Evolutionary conservation across 2,113 vertebrate species (phyloP), one percentile per base, ranked within the genome.

Genomic region (Haemorhous mexicanus): DNA sequence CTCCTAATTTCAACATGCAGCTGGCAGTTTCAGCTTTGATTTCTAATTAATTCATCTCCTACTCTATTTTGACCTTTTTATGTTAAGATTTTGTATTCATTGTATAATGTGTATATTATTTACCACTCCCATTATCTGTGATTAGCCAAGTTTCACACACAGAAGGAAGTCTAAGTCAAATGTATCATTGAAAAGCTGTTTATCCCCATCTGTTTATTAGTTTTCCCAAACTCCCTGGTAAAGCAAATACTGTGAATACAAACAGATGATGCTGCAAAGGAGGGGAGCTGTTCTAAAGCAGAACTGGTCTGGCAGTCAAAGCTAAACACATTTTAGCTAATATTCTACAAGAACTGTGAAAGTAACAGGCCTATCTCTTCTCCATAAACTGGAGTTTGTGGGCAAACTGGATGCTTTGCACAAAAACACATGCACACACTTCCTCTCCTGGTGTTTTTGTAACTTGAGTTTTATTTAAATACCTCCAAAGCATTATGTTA

Each of bases 401-500:
- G 68, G 17, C 2, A 80, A 67, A 63, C 21, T 21, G 58, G 26
- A 37, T 73, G 43, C 61, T 87, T 94, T 70, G 37, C 55, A 74
- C 24, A 76, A 93, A 67, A 88, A 84, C 46, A 85, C 50, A 88
- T 11, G 5, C 22, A 86, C 5, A 4, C 2, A 0, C 17, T 87
- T 84, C 43, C 30, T 84, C 81, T 81, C 41, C 50, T 37, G 14
- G 7, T 37, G 35, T 66, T 84, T 87, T 92, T 41, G 23, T 72
- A 70, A 66, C 28, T 66, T 87, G 26, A 50, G 37, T 97, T 98
- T 97, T 97, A 97, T 98, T 97, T 82, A 97, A 97, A 95, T 92
- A 94, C 64, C 66, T 95, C 93, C 49, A 94, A 95, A 96, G 91
- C 43, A 89, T 90, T 90, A 87, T 86, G 75, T 97, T 97, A 96